Conservation (phyloP, 2,888 invertebrate genomes). For the Pyrrhia umbra region DNA sequence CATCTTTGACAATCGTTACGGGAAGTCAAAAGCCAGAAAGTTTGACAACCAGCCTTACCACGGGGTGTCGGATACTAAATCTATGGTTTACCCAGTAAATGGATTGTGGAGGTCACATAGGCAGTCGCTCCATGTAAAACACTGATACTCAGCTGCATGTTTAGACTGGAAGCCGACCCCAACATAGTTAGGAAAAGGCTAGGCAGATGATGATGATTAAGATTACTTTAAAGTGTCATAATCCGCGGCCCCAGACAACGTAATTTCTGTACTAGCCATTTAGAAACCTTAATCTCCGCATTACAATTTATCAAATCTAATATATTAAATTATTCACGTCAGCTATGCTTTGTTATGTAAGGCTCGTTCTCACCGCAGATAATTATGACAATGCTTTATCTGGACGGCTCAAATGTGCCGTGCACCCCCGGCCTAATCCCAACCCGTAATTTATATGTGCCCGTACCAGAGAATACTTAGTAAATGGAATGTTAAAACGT, state of each 20-base stretch:
- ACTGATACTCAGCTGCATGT: too few species aligned
- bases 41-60: too few species aligned
- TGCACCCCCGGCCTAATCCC: conserved; percentile 44
- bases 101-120: too few species aligned
- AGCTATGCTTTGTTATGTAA: conserved; percentile 18
- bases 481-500: conserved; percentile 10
- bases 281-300: neutral
- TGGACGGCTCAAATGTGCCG: conserved; percentile 53
- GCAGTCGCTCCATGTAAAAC: too few species aligned
- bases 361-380: conserved; percentile 31
- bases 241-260: neutral
- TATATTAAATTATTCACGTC: conserved; percentile 25
- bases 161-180: too few species aligned
- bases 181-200: too few species aligned
- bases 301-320: conserved; percentile 21
- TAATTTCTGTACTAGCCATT: neutral
- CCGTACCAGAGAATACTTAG: conserved; percentile 7
- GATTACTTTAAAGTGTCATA: neutral
- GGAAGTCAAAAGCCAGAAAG: too few species aligned
- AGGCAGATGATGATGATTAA: too few species aligned
- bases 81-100: too few species aligned
- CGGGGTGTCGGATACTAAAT: too few species aligned
- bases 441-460: conserved; percentile 46
- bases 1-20: too few species aligned
- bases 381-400: conserved; percentile 52